These are phyloP conservation scores for Eremophila alpestris DNA, from an alignment of 2,797 vertebrate species.

Conservation along the genomic window DNA sequence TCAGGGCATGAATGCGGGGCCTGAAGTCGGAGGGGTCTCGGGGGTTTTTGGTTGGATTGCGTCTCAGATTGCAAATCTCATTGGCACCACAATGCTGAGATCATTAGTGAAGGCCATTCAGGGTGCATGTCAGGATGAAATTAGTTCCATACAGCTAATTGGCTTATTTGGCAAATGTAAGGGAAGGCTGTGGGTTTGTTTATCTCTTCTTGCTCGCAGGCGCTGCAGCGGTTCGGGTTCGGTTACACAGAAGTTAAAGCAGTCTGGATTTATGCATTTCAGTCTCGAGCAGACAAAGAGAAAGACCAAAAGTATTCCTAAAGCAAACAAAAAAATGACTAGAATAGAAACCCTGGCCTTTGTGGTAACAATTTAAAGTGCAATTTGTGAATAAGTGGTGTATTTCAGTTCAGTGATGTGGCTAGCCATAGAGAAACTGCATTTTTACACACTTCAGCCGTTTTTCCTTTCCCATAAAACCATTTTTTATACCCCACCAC, in stretches of 20 bases:
- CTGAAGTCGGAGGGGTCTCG: not conserved
- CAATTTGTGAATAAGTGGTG: constrained; percentile 8
- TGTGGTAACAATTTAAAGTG: constrained; percentile 33
- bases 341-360: constrained; percentile 37
- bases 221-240: not conserved
- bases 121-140: not conserved
- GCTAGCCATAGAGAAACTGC: not conserved
- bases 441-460: constrained; percentile 5
- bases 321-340: constrained; percentile 34
- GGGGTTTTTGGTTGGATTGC: not conserved
- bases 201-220: not conserved
- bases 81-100: not conserved
- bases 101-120: not conserved
- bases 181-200: not conserved
- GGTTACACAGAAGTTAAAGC: not conserved
- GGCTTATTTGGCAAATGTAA: not conserved
- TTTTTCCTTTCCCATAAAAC: not conserved
- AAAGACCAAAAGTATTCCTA: constrained; percentile 38
- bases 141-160: constrained; percentile 5
- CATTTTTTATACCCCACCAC: not conserved
- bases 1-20: not conserved
- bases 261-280: not conserved
- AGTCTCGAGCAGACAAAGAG: not conserved
- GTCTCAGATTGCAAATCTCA: not conserved
- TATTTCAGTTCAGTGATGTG: constrained; percentile 2